These are phyloP conservation scores for Syngnathus acus DNA, from an alignment of 2,797 vertebrate genomes.

Conservation along the genomic window DNA sequence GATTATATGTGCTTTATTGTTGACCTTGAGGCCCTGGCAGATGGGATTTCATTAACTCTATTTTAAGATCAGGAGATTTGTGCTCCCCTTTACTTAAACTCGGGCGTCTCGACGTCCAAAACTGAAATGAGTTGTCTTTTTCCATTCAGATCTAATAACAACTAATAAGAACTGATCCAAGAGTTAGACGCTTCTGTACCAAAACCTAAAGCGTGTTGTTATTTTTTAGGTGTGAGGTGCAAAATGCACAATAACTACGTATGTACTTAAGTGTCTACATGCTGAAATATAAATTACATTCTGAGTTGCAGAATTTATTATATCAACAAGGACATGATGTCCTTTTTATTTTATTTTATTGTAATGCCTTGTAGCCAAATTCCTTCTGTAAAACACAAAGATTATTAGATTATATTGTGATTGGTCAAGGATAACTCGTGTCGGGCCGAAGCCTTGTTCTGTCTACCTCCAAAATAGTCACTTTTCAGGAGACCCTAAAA, in stretches of 20 bases:
- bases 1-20: constrained; percentile 35
- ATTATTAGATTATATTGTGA: too few relatives aligned
- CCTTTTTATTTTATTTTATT: neutral
- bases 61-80: constrained; percentile 48
- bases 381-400: too few relatives aligned
- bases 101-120: neutral
- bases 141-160: neutral
- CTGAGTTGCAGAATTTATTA: neutral
- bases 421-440: too few relatives aligned
- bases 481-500: too few relatives aligned
- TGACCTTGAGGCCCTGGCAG: constrained; percentile 41
- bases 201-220: neutral
- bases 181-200: neutral
- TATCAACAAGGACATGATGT: neutral
- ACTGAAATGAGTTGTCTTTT: neutral
- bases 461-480: too few relatives aligned
- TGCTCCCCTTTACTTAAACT: constrained; percentile 32
- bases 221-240: neutral
- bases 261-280: neutral
- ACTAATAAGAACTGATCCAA: neutral
- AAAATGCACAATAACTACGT: neutral
- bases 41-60: constrained; percentile 43
- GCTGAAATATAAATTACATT: neutral
- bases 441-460: too few relatives aligned
- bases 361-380: neutral